Evolutionary conservation across 2,797 vertebrate species (phyloP).

Genomic region (Pantherophis alleghaniensis): DNA sequence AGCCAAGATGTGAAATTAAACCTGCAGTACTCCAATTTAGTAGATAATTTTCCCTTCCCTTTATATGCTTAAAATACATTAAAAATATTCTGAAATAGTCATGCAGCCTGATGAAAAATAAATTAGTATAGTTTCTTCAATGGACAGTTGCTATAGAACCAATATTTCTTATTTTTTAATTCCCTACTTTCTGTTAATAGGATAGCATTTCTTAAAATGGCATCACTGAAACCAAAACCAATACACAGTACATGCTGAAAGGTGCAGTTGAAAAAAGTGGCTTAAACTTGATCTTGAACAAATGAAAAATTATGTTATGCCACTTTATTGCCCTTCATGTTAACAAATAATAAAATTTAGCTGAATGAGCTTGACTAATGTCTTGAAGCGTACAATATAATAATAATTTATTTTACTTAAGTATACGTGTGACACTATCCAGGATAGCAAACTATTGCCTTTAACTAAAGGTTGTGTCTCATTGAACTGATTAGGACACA

Average conservation of each 20-base stretch:
- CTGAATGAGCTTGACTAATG: conserved; percentile 47
- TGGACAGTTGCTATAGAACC: conserved; percentile 56
- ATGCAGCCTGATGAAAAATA: conserved; percentile 42
- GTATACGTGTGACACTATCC: conserved; percentile 29
- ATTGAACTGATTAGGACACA: conserved; percentile 42
- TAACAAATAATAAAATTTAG: conserved; percentile 47
- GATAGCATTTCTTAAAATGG: conserved; percentile 30
- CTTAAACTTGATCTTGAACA: conserved; percentile 43
- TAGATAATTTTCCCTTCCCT: conserved; percentile 62
- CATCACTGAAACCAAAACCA: conserved; percentile 50
- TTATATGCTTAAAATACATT: conserved; percentile 27
- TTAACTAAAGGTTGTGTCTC: conserved; percentile 36
- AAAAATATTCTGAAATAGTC: conserved; percentile 43
- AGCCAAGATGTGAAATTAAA: conserved; percentile 76
- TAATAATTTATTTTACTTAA: conserved; percentile 27
- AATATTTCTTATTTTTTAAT: conserved; percentile 51
- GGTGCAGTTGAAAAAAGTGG: conserved; percentile 43
- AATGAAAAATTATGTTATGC: conserved; percentile 45
- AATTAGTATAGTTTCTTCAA: conserved; percentile 48
- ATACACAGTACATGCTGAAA: conserved; percentile 37
- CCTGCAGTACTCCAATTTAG: conserved; percentile 71
- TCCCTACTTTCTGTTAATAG: conserved; percentile 48
- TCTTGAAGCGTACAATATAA: conserved; percentile 39
- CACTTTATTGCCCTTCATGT: conserved; percentile 56
- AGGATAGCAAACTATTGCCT: conserved; percentile 56